Percentiles rank a stretch among this genome's conserved stretches.
Conservation (phyloP, 2,888 invertebrate genomes). For the Tetropium fuscum region DNA sequence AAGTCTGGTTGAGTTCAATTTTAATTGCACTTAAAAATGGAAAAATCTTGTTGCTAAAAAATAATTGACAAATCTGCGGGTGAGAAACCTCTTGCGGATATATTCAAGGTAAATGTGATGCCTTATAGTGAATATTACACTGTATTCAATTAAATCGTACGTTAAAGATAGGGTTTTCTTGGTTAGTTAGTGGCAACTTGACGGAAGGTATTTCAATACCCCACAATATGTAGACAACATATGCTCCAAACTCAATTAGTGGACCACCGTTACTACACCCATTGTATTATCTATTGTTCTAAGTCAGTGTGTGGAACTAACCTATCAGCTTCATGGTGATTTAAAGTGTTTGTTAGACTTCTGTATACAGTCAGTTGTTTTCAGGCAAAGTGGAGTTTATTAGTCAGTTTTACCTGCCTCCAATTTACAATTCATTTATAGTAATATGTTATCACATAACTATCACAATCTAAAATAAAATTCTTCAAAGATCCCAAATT, state of each 20-base stretch:
- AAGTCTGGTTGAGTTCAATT: too few species aligned
- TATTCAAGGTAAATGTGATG: conserved; percentile 18
- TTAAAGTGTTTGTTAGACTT: conserved; percentile 11
- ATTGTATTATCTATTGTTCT: conserved; percentile 38
- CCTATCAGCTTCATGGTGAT: conserved; percentile 19
- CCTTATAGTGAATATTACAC: conserved; percentile 28
- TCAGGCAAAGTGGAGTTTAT: conserved; percentile 1
- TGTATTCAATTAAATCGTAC: conserved; percentile 36
- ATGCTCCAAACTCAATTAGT: conserved; percentile 29
- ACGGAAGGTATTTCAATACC: conserved; percentile 27
- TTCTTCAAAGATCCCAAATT: too few species aligned
- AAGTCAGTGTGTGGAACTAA: conserved; percentile 41
- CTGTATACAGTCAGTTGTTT: conserved; percentile 17
- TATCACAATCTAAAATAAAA: too few species aligned
- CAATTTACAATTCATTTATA: too few species aligned
- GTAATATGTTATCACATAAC: too few species aligned
- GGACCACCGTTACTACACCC: conserved; percentile 26
- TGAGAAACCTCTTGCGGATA: too few species aligned
- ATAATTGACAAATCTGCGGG: too few species aligned
- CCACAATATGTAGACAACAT: conserved; percentile 1
- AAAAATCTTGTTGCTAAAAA: too few species aligned
- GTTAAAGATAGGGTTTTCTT: conserved; percentile 32
- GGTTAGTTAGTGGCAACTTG: conserved; percentile 23
- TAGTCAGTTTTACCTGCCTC: not conserved
- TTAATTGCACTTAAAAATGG: too few species aligned